Percentiles rank a stretch among this genome's conserved stretches.
Evolutionary conservation across 2,888 invertebrate species (phyloP).

Genomic region (Chaetogeoica ovagalla): DNA sequence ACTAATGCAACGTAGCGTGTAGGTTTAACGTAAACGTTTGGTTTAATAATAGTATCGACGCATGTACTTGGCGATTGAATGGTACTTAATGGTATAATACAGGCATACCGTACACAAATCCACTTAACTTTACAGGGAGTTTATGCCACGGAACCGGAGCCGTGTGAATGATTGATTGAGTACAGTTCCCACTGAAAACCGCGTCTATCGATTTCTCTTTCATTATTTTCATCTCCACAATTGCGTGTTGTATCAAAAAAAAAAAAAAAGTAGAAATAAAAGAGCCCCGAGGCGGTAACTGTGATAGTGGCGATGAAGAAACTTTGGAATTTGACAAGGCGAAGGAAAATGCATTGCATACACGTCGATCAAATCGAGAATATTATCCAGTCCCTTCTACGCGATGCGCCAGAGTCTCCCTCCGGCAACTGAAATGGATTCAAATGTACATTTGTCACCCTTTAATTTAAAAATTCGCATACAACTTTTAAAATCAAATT

Average conservation of each 20-base stretch:
- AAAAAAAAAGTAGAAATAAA: constrained; percentile 37
- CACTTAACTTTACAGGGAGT: constrained; percentile 52
- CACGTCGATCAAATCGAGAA: constrained; percentile 47
- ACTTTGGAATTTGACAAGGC: constrained; percentile 39
- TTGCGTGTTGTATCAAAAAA: neutral
- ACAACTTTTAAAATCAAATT: constrained; percentile 35
- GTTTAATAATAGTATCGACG: constrained; percentile 47
- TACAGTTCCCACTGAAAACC: constrained; percentile 24
- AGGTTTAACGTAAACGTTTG: constrained; percentile 29
- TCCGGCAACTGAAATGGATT: constrained; percentile 25
- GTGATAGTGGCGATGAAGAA: neutral
- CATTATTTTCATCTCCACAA: constrained; percentile 2
- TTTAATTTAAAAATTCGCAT: constrained; percentile 38
- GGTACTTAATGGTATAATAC: constrained; percentile 44
- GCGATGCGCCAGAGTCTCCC: neutral
- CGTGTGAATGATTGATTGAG: constrained; percentile 47
- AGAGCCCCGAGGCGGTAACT: constrained; percentile 19
- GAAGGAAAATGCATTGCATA: constrained; percentile 48
- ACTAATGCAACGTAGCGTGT: neutral
- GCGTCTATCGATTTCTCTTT: constrained; percentile 29
- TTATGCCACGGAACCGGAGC: constrained; percentile 21
- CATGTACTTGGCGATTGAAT: constrained; percentile 39
- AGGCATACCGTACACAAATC: constrained; percentile 42
- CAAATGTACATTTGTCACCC: constrained; percentile 49
- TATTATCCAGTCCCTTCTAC: neutral